Conservation (phyloP, 2,888 invertebrate genomes). For the Synanthedon vespiformis region DNA sequence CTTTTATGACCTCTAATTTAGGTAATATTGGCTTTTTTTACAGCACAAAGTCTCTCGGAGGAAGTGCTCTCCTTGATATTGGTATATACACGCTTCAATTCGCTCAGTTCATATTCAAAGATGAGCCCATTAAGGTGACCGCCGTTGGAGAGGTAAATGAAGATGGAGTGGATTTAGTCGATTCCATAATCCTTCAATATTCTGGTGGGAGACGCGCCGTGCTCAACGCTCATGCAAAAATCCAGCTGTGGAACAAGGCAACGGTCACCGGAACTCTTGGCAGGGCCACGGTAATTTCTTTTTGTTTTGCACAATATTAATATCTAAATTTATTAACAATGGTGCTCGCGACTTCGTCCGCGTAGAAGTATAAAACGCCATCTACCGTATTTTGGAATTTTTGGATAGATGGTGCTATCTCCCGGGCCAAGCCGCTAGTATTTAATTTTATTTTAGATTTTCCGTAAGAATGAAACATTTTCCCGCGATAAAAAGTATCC, state of each 20-base stretch:
- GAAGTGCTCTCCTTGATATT: slow-evolving; percentile 81
- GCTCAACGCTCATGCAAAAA: slow-evolving; percentile 59
- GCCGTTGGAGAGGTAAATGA: slow-evolving; percentile 77
- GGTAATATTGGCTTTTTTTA: too few species aligned
- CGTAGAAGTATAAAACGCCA: too few species aligned
- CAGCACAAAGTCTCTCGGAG: slow-evolving; percentile 59
- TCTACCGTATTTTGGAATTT: too few species aligned
- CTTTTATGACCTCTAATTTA: too few species aligned
- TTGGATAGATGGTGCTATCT: too few species aligned
- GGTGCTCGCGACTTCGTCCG: too few species aligned
- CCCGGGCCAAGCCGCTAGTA: too few species aligned
- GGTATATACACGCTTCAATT: slow-evolving; percentile 84
- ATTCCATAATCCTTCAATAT: slow-evolving; percentile 73
- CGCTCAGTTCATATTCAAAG: slow-evolving; percentile 76
- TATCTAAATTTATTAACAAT: too few species aligned
- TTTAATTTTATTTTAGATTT: too few species aligned
- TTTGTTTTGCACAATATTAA: not conserved
- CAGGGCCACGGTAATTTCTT: slow-evolving; percentile 54
- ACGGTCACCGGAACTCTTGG: slow-evolving; percentile 76
- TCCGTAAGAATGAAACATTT: too few species aligned
- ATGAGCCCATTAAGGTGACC: slow-evolving; percentile 76
- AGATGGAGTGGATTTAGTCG: slow-evolving; percentile 77
- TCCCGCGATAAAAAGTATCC: too few species aligned
- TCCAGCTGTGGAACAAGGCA: slow-evolving; percentile 72
- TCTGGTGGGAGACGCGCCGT: slow-evolving; percentile 73